A percentile compares a stretch with the other conserved stretches of the same genome.
These are phyloP conservation scores for Spea hammondii DNA, from an alignment of 2,797 vertebrate genomes.

Conservation along the genomic window DNA sequence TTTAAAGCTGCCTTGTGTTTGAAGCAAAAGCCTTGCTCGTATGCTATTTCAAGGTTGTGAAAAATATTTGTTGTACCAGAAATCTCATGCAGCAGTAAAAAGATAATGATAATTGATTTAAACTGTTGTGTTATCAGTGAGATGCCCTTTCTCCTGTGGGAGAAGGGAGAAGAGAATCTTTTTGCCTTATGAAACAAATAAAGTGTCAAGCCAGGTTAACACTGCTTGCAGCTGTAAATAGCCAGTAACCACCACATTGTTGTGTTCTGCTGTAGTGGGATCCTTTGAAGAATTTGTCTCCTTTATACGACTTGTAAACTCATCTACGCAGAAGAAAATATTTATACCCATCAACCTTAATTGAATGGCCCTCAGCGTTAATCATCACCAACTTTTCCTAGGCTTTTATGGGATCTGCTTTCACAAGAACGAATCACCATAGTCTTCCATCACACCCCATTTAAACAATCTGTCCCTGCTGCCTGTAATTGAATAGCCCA, in stretches of 20 bases:
- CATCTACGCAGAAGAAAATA: not conserved
- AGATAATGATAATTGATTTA: no score
- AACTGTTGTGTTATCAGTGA: slow-evolving; percentile 18
- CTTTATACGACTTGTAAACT: no score
- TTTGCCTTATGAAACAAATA: slow-evolving; percentile 13
- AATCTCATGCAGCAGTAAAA: no score
- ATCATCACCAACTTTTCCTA: not conserved
- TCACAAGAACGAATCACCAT: slow-evolving; percentile 3
- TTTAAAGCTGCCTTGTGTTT: no score
- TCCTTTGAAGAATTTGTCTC: no score
- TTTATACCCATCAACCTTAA: slow-evolving; percentile 10
- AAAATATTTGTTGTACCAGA: no score
- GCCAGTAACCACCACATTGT: no score
- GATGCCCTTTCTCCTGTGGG: slow-evolving; percentile 5
- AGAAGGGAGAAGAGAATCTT: slow-evolving; percentile 15
- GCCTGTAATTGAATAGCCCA: slow-evolving; percentile 6
- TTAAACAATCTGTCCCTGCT: slow-evolving; percentile 12
- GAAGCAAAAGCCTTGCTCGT: no score
- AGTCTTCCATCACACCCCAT: slow-evolving; percentile 4
- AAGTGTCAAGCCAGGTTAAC: slow-evolving; percentile 16
- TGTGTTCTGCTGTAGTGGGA: no score
- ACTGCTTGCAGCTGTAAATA: not conserved
- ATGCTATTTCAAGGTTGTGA: no score
- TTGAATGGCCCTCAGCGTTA: slow-evolving; percentile 1
- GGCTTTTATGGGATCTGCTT: slow-evolving; percentile 1